Evolutionary conservation across 2,888 invertebrate genomes (phyloP).

Genomic region (Conops quadrifasciatus): DNA sequence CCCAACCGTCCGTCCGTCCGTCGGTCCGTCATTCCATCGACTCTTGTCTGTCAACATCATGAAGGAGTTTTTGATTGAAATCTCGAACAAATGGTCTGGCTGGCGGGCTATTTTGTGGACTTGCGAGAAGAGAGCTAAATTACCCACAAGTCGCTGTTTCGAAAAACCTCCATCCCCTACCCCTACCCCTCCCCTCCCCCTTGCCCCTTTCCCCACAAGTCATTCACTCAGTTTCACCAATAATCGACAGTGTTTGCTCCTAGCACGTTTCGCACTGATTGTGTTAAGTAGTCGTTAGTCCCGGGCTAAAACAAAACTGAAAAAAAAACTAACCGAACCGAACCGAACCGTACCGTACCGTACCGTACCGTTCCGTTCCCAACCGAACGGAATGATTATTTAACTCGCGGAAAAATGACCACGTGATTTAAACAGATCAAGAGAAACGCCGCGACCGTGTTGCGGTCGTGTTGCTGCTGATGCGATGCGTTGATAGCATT

Average conservation of each 20-base stretch:
- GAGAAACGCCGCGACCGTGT: conserved; percentile 20
- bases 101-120: neutral
- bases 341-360: too few relatives aligned
- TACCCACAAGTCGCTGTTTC: neutral
- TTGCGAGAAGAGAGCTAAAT: neutral
- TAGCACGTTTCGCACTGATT: conserved; percentile 29
- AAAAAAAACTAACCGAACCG: neutral
- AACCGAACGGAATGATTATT: conserved; percentile 26
- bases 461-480: conserved; percentile 1
- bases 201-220: neutral
- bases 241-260: conserved; percentile 6
- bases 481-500: conserved; percentile 27
- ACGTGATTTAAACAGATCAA: conserved; percentile 36
- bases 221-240: neutral
- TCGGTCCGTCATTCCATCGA: neutral
- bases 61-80: neutral
- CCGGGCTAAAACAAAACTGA: neutral
- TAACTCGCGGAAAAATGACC: conserved; percentile 36
- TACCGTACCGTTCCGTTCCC: too few relatives aligned
- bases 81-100: neutral
- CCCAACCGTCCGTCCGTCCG: too few relatives aligned
- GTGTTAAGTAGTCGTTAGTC: conserved; percentile 31
- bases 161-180: neutral
- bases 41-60: neutral
- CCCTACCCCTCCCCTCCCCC: neutral